phyloP scores from a whole-genome alignment of 2,888 invertebrate species.

The Watsonalla binaria region DNA sequence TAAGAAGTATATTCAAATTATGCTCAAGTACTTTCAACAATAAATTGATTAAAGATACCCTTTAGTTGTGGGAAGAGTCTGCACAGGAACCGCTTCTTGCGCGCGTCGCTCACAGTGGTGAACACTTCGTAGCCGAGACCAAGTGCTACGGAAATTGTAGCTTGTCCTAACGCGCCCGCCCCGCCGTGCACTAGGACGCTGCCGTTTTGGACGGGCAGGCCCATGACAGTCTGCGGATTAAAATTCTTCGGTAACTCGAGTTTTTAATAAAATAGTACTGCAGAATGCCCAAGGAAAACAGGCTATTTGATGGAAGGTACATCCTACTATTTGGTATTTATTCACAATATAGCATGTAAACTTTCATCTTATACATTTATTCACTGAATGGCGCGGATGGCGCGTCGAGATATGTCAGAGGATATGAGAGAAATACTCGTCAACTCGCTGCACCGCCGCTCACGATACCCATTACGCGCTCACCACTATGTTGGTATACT shows the following conservation, averaged over 20 bases:
- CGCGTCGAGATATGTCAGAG: background rate
- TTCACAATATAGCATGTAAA: background rate
- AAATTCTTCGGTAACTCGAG: background rate
- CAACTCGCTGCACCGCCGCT: too few relatives aligned
- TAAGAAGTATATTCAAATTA: background rate
- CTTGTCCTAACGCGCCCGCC: conserved; percentile 56
- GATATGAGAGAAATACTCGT: too few relatives aligned
- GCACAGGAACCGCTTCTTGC: conserved; percentile 49
- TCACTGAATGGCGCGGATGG: background rate
- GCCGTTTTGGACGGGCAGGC: background rate
- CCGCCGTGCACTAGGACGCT: conserved; percentile 32
- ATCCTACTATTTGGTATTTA: background rate
- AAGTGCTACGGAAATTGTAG: conserved; percentile 45
- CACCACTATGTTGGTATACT: conserved; percentile 11
- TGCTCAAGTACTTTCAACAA: background rate
- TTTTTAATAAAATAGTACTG: background rate
- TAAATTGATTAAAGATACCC: conserved; percentile 24
- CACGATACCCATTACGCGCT: background rate
- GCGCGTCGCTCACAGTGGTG: conserved; percentile 47
- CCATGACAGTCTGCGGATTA: background rate
- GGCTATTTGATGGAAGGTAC: too few relatives aligned
- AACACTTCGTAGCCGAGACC: conserved; percentile 45
- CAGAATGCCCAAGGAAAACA: too few relatives aligned
- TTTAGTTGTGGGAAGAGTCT: conserved; percentile 47
- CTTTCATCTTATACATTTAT: too few relatives aligned